Base-by-base conservation (phyloP, 2,797 vertebrate species). In the Hoplostethus atlanticus region DNA sequence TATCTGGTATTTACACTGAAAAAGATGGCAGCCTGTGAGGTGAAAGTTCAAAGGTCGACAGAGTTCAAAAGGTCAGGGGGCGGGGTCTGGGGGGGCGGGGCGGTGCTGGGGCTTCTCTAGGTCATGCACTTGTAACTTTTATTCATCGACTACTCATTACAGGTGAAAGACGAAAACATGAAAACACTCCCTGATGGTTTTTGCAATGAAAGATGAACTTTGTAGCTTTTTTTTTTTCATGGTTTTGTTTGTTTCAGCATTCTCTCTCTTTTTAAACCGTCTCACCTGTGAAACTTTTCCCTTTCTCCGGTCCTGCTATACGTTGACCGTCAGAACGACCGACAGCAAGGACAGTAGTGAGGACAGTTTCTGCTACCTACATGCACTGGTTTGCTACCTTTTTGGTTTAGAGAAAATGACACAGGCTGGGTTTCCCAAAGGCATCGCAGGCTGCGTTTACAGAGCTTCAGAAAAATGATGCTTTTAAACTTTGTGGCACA, bases 81-180 rank as follows among this genome's bases (percentile, higher is more conserved):
- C 5, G 44, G 16, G 2, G 13, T 3, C 17, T 46, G 52, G 44
- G 42, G 68, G 46, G 21, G 31, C 77, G 61, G n/a, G 48, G 69
- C 44, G 36, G 64, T 5, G 52, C 64, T 38, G 31, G 66, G 52
- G 71, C 73, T 71, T 84, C 83, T 84, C 67, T 77, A 84, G 69
- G 73, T 92, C 92, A 94, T 95, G 93, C 94, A 92, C 81, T 93
- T 93, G 84, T 90, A 85, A 79, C 64, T 83, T 88, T 75, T 73
- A 80, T 40, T 44, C 42, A 47, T 69, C 40, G 54, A 85, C 78
- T 80, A 87, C 66, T 89, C 64, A 61, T 84, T 84, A 90, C 80
- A 80, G 65, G 85, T 86, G 76, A 89, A 86, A 73, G 64, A 91
- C 78, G 79, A 85, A 53, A 61, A 21, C 21, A 21, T 21, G 21